Conservation (phyloP, 2,797 vertebrate genomes). For the Syngnathus acus region DNA sequence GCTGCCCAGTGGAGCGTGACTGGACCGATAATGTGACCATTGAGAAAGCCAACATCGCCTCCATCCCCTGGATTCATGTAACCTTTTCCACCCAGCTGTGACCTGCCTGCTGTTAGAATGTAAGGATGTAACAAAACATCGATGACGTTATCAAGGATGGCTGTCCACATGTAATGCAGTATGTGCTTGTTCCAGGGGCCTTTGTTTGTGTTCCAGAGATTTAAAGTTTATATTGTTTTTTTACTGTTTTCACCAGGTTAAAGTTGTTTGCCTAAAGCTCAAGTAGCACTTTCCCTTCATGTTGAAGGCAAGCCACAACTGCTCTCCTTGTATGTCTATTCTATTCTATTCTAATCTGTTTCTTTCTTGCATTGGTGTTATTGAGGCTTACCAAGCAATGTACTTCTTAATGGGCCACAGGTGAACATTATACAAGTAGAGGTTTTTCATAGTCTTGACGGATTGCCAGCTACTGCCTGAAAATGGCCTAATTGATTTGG, state of each 20-base stretch:
- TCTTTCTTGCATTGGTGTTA: conserved; percentile 38
- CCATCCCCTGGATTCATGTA: conserved; percentile 42
- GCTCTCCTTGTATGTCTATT: conserved; percentile 13
- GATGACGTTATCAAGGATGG: conserved; percentile 20
- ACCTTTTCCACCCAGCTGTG: conserved; percentile 56
- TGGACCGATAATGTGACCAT: conserved; percentile 64
- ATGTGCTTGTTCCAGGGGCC: background rate
- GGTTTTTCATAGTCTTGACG: conserved; percentile 66
- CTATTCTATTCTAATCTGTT: conserved; percentile 26
- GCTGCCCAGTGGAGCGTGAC: conserved; percentile 61
- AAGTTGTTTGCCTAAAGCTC: background rate
- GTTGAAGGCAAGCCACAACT: conserved; percentile 7
- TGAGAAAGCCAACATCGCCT: conserved; percentile 55
- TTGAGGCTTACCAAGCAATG: conserved; percentile 43
- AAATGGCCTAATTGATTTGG: conserved; percentile 70
- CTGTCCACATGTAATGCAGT: background rate
- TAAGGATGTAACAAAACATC: conserved; percentile 12
- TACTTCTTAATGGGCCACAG: conserved; percentile 58
- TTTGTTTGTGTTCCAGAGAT: conserved; percentile 8
- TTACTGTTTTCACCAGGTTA: too few relatives aligned
- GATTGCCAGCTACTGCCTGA: conserved; percentile 64
- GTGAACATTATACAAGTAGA: conserved; percentile 56
- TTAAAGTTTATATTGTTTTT: background rate
- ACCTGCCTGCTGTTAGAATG: conserved; percentile 51
- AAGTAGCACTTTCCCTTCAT: background rate